Evolutionary conservation across 2,888 invertebrate genomes (phyloP).

Genomic region (Cheiracanthium punctorium): DNA sequence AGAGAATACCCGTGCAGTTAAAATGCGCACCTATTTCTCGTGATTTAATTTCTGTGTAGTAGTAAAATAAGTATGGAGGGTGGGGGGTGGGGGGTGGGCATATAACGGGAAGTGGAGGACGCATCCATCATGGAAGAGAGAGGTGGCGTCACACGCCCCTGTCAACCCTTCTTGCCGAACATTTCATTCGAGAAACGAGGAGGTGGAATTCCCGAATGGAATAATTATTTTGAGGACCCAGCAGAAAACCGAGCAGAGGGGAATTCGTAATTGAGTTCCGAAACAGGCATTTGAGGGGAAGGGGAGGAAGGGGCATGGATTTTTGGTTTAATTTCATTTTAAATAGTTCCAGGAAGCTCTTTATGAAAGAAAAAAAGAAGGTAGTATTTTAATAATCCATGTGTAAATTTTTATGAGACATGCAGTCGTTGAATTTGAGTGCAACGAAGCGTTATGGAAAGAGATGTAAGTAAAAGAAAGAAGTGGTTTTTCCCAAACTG

Average conservation of each 20-base stretch:
- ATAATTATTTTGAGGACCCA: slow-evolving; percentile 38
- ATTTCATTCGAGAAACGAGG: neutral
- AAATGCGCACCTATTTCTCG: neutral
- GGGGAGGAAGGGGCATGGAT: neutral
- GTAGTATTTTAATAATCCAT: too few relatives aligned
- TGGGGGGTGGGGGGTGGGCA: neutral
- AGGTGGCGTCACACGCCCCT: slow-evolving; percentile 7
- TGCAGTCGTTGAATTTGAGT: too few relatives aligned
- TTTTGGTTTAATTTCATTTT: neutral
- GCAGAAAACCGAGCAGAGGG: neutral
- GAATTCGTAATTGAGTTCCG: neutral
- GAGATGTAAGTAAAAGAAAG: too few relatives aligned
- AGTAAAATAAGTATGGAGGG: too few relatives aligned
- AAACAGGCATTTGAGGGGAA: neutral
- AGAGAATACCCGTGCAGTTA: neutral
- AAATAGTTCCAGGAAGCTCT: too few relatives aligned
- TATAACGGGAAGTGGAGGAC: neutral
- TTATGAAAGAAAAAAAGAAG: too few relatives aligned
- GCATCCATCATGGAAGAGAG: neutral
- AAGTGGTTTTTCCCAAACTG: too few relatives aligned
- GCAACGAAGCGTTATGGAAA: too few relatives aligned
- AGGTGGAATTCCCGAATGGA: neutral
- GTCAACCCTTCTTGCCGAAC: slow-evolving; percentile 4
- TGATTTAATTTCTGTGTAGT: neutral
- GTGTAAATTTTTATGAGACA: too few relatives aligned